Evolutionary conservation across 1,140 invertebrate genomes (phyloP).

Genomic region (Ips typographus): DNA sequence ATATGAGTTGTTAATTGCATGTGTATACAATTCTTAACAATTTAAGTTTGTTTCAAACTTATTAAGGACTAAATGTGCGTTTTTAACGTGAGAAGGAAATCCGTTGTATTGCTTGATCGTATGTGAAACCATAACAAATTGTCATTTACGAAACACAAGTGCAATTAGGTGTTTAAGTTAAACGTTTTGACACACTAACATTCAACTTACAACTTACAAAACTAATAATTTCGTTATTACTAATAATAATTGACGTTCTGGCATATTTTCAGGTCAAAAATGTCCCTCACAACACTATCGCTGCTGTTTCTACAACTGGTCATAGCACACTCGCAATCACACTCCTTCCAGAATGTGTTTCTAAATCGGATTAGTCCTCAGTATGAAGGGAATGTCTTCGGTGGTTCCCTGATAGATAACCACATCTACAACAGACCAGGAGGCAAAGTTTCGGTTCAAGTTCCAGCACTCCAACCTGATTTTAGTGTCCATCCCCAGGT

Average conservation of each 20-base stretch:
- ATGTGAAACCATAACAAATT: too few relatives aligned
- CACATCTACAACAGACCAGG: conserved; percentile 11
- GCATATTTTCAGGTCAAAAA: conserved; percentile 14
- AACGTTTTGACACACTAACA: conserved; percentile 3
- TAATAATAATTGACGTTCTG: not conserved
- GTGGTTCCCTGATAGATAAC: conserved; percentile 24
- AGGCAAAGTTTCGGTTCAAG: not conserved
- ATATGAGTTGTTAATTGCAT: too few relatives aligned
- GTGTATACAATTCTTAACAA: too few relatives aligned
- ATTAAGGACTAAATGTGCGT: too few relatives aligned
- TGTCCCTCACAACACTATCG: conserved; percentile 15
- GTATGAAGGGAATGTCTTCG: conserved; percentile 20
- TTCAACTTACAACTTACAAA: not conserved
- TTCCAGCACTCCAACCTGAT: not conserved
- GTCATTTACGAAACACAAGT: too few relatives aligned
- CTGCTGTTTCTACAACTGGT: conserved; percentile 7
- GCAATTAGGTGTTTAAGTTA: not conserved
- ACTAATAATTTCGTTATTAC: not conserved
- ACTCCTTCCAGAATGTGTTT: conserved; percentile 22
- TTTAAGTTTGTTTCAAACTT: too few relatives aligned
- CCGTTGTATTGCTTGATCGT: too few relatives aligned
- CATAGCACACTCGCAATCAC: not conserved
- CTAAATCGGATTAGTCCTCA: conserved; percentile 25
- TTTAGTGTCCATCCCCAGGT: conserved; percentile 13
- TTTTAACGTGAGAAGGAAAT: too few relatives aligned